Evolutionary conservation across 2,888 invertebrate genomes (phyloP).

Genomic region (Lydus trimaculatus): DNA sequence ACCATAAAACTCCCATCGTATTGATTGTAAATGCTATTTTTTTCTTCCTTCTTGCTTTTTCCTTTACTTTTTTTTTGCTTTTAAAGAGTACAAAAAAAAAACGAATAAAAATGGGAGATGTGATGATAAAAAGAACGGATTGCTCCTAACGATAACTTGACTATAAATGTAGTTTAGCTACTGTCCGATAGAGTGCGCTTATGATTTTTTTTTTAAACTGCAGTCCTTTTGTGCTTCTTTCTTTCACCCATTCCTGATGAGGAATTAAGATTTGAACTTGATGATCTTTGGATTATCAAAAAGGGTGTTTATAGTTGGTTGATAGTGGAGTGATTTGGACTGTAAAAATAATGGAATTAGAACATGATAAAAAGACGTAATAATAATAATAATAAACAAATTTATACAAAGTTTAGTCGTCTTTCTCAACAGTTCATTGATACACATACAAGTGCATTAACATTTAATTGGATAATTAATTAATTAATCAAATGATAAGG

Average conservation of each 20-base stretch:
- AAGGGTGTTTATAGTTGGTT: background rate
- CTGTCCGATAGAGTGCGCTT: slow-evolving; percentile 45
- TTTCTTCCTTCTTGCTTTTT: background rate
- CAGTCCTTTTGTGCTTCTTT: background rate
- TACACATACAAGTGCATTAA: no score
- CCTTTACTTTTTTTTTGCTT: background rate
- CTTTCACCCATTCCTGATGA: background rate
- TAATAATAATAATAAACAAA: no score
- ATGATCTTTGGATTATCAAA: background rate
- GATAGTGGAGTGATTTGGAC: background rate
- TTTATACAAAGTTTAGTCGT: no score
- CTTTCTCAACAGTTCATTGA: no score
- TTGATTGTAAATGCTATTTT: slow-evolving; percentile 57
- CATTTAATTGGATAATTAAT: no score
- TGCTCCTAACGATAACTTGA: background rate
- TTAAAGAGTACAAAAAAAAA: slow-evolving; percentile 27
- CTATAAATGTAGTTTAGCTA: slow-evolving; percentile 40
- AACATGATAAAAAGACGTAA: no score
- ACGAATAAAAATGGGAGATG: slow-evolving; percentile 40
- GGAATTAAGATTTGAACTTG: slow-evolving; percentile 23
- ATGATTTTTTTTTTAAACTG: slow-evolving; percentile 27
- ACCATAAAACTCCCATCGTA: slow-evolving; percentile 62
- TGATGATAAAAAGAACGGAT: slow-evolving; percentile 23
- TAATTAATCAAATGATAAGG: no score
- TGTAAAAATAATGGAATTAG: background rate